Conservation (phyloP, 2,113 vertebrate species). For the Tylochromis polylepis region DNA sequence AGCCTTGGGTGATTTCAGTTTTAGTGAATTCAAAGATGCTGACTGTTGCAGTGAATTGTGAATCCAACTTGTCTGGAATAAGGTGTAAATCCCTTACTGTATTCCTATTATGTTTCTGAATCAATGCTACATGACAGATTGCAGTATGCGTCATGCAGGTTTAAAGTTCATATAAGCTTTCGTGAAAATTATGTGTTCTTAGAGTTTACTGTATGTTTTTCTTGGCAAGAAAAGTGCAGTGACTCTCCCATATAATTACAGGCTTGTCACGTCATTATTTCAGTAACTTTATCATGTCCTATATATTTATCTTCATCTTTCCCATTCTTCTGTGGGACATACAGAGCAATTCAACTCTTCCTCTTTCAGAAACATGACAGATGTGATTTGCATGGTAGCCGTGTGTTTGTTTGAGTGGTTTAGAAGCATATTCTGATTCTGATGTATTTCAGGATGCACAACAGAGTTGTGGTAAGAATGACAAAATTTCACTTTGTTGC, state of each 20-base stretch:
- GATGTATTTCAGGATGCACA: not conserved
- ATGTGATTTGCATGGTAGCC: not conserved
- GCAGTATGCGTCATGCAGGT: not conserved
- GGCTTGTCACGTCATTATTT: not conserved
- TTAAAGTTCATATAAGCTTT: not conserved
- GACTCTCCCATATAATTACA: not conserved
- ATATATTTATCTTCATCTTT: not conserved
- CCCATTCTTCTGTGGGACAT: not conserved
- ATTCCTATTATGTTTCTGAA: not conserved
- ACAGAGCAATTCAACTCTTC: not conserved
- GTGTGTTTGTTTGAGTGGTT: not conserved
- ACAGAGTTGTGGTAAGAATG: not conserved
- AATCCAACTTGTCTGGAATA: not conserved
- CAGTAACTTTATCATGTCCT: not conserved
- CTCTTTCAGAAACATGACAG: not conserved
- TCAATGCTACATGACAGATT: not conserved
- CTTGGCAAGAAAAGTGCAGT: not conserved
- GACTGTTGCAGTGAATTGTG: not conserved
- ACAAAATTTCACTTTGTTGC: conserved; percentile 1
- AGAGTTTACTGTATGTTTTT: not conserved
- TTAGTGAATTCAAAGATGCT: not conserved
- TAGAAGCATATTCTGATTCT: not conserved
- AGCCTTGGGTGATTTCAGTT: not conserved
- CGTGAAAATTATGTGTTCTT: not conserved
- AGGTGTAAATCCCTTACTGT: not conserved